A percentile compares a stretch with the other conserved stretches of the same genome.
phyloP scores from a whole-genome alignment of 2,113 vertebrate genomes.

The Misgurnus mizolepis region DNA sequence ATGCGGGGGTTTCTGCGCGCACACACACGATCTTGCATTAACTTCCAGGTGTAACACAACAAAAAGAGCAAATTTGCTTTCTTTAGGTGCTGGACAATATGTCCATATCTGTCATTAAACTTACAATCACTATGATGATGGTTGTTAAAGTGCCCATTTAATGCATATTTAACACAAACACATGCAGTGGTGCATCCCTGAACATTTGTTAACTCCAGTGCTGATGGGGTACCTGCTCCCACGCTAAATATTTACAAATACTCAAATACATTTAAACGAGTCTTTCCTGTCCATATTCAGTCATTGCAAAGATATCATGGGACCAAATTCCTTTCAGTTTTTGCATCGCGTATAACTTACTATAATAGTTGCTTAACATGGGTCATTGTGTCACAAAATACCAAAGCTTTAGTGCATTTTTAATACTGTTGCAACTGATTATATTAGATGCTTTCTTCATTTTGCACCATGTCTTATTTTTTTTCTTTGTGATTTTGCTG shows the following conservation, averaged over 20 bases:
- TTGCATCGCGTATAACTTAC: too few species aligned
- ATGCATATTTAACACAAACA: conserved; percentile 28
- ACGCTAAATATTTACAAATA: conserved; percentile 32
- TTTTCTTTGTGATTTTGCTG: neutral
- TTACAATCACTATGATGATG: conserved; percentile 1
- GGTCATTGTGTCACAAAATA: too few species aligned
- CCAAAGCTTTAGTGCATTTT: too few species aligned
- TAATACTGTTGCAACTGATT: neutral
- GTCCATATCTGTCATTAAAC: conserved; percentile 13
- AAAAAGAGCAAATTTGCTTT: neutral
- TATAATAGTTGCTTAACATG: too few species aligned
- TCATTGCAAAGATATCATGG: neutral
- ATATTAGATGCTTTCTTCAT: neutral
- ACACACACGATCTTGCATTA: conserved; percentile 9
- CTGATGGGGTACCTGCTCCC: neutral
- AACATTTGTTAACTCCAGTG: conserved; percentile 21
- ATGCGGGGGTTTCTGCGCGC: neutral
- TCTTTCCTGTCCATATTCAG: neutral
- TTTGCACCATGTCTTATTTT: neutral
- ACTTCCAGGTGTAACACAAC: neutral
- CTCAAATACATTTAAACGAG: neutral
- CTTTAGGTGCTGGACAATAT: conserved; percentile 27
- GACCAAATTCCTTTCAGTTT: too few species aligned
- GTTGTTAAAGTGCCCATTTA: conserved; percentile 32
- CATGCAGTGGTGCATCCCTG: conserved; percentile 32